Evolutionary conservation across 2,113 vertebrate species (phyloP), one percentile per base, ranked within the genome.

Genomic region (Lipophrys pholis): DNA sequence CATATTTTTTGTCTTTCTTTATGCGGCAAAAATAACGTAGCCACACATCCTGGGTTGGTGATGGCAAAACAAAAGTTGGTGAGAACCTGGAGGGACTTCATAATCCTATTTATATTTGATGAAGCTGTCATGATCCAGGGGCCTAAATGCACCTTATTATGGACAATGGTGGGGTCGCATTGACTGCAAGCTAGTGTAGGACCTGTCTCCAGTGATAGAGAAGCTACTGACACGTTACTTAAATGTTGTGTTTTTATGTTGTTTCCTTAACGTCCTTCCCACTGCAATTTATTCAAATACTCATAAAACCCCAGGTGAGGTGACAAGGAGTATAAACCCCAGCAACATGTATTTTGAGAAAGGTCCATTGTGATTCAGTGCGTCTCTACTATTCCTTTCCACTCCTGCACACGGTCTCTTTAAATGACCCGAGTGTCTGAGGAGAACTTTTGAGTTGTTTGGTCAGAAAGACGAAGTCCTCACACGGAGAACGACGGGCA

Each of bases 181-280:
- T 94, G 94, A 94, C 93, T 93, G 90, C 84, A 88, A 91, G 61
- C 69, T 45, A 75, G 77, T 78, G 30, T 42, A 14, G 56, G 15
- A 35, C 15, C 38, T 65, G n/a, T 51, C 63, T 43, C 60, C 35
- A 60, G 53, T 59, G 67, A 50, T 38, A 39, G n/a, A 86, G 58
- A 60, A 42, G n/a, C 52, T 63, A 74, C 39, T 42, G 6, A 51
- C 43, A 7, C 9, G 30, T 75, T 63, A 67, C 61, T 65, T 74
- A 60, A 12, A 46, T 71, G 60, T 84, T 64, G 57, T 73, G 54
- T 14, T 45, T 69, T 12, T 46, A 14, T 15, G 21, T 54, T 21
- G 51, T 71, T 53, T 42, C 38, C 10, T 21, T 11, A 36, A 16
- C 46, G 65, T 76, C 53, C 63, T 15, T 68, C 50, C 10, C 72